phyloP scores from a whole-genome alignment of 2,888 invertebrate species.

The Eumacrocentrus americanus region DNA sequence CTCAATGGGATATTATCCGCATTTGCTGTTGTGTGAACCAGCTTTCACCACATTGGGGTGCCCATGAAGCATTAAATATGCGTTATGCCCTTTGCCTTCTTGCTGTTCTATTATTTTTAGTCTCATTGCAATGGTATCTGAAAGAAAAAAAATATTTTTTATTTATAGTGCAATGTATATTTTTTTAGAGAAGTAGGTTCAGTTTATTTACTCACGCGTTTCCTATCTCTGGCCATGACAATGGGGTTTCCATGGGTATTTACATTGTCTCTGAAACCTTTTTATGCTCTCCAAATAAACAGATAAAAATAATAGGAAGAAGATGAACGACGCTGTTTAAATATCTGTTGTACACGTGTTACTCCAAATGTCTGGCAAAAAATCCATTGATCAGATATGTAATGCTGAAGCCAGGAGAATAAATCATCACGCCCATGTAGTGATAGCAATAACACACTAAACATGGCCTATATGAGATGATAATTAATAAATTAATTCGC shows the following conservation, averaged over 20 bases:
- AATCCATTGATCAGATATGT: not conserved
- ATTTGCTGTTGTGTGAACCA: no score
- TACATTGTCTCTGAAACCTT: no score
- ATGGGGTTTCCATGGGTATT: not conserved
- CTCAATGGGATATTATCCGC: no score
- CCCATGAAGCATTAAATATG: no score
- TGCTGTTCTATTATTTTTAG: no score
- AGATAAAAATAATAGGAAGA: constrained; percentile 7
- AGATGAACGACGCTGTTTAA: not conserved
- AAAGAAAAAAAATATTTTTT: no score
- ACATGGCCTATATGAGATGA: not conserved
- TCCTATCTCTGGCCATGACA: not conserved
- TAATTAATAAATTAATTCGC: not conserved
- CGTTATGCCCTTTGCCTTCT: no score
- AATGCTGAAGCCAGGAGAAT: not conserved
- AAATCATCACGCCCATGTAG: constrained; percentile 4
- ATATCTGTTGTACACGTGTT: not conserved
- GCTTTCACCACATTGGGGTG: no score
- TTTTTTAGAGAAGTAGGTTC: no score
- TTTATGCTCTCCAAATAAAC: constrained; percentile 1
- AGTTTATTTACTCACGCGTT: not conserved
- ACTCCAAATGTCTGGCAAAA: not conserved
- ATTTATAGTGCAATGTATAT: no score
- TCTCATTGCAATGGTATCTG: no score
- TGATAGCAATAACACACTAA: not conserved